Evolutionary conservation across 2,888 invertebrate species (phyloP).

Genomic region (Taphrorychus bicolor): DNA sequence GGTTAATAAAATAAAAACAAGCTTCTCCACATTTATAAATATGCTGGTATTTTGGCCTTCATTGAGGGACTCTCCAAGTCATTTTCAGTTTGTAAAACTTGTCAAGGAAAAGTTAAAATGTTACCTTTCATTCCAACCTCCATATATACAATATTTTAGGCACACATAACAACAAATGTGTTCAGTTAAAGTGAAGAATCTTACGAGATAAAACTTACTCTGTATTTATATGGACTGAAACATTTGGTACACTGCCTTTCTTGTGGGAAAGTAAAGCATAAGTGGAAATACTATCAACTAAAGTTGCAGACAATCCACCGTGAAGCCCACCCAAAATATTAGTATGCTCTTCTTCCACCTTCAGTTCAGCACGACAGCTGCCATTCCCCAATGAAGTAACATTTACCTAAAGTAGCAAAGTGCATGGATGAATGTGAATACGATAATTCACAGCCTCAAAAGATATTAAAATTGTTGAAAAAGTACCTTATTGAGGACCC

Average conservation of each 20-base stretch:
- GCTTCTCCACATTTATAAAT: no score
- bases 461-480: not conserved
- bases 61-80: no score
- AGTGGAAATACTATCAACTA: slow-evolving; percentile 80
- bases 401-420: slow-evolving; percentile 46
- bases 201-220: slow-evolving; percentile 64
- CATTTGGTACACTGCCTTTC: slow-evolving; percentile 67
- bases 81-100: no score
- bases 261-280: slow-evolving; percentile 77
- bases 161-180: no score
- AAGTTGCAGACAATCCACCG: slow-evolving; percentile 84
- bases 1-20: no score
- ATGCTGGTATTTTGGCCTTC: no score
- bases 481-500: slow-evolving; percentile 20
- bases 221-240: slow-evolving; percentile 84
- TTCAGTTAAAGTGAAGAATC: not conserved
- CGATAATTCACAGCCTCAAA: not conserved
- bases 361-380: slow-evolving; percentile 77
- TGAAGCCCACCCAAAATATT: slow-evolving; percentile 80
- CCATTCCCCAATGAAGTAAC: slow-evolving; percentile 70
- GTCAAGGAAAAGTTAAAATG: no score
- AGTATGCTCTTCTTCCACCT: slow-evolving; percentile 74
- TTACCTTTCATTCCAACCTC: no score
- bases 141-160: no score
- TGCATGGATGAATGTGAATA: not conserved